Evolutionary conservation across 30 jellyfish, hydroid and myxozoan species (phyloP).

Genomic region (Turritopsis rubra): DNA sequence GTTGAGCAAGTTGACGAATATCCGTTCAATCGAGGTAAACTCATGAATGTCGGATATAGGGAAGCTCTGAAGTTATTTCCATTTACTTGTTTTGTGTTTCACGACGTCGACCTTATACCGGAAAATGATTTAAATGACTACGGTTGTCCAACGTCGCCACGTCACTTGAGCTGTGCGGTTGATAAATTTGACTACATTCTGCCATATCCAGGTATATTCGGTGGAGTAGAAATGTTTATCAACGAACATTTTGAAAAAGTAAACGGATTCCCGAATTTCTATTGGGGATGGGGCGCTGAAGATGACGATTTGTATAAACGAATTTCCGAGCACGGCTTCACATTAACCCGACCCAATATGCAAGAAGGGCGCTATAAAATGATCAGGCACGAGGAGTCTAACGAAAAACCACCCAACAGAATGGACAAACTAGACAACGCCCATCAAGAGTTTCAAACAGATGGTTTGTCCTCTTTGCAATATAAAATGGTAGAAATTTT

Average conservation of each 20-base stretch:
- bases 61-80: conserved; percentile 50
- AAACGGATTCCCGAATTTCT: conserved; percentile 31
- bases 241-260: conserved; percentile 29
- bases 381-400: conserved; percentile 45
- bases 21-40: conserved; percentile 80
- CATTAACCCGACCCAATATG: conserved; percentile 52
- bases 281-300: conserved; percentile 53
- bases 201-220: conserved; percentile 35
- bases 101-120: conserved; percentile 89
- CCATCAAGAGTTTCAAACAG: conserved; percentile 26
- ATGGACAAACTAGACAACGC: conserved; percentile 32
- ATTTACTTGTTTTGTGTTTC: conserved; percentile 72
- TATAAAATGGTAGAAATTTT: conserved; percentile 35
- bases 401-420: conserved; percentile 62
- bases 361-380: conserved; percentile 61
- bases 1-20: conserved; percentile 58
- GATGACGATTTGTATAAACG: conserved; percentile 42
- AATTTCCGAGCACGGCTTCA: conserved; percentile 36
- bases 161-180: conserved; percentile 81
- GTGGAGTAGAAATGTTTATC: conserved; percentile 33
- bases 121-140: conserved; percentile 77
- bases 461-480: conserved; percentile 60
- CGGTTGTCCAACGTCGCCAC: conserved; percentile 81
- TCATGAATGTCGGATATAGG: conserved; percentile 77
- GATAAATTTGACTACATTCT: conserved; percentile 54